Percentiles rank a stretch among this genome's conserved stretches.
These are phyloP conservation scores for Limulus polyphemus DNA, from an alignment of 2,888 invertebrate species.

Conservation along the genomic window DNA sequence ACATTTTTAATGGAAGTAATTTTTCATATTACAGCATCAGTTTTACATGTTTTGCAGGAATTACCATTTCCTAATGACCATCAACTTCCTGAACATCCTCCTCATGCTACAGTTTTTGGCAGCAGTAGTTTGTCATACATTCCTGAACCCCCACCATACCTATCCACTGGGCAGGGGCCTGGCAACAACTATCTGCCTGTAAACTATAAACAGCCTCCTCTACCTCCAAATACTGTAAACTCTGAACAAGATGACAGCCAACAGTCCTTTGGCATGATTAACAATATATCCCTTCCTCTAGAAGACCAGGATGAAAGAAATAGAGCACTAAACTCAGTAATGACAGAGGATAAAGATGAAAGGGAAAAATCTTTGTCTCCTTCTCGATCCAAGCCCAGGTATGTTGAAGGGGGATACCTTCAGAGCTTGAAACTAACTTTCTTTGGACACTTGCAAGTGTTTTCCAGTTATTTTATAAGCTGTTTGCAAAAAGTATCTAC, in stretches of 20 bases:
- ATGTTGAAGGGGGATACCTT: no score
- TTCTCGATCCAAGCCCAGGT: constrained; percentile 8
- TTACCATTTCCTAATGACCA: no score
- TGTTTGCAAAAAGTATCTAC: no score
- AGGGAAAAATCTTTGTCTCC: constrained; percentile 25
- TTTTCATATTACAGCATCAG: no score
- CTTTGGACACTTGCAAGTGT: neutral
- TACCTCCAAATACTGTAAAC: constrained; percentile 4
- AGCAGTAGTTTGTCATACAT: no score
- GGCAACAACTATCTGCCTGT: constrained; percentile 5
- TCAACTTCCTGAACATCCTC: no score
- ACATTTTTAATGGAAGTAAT: no score
- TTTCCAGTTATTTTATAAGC: neutral
- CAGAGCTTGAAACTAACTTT: neutral
- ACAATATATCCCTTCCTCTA: constrained; percentile 17
- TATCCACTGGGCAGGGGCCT: neutral
- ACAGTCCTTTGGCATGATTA: constrained; percentile 6
- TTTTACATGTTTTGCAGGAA: no score
- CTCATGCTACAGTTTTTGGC: no score
- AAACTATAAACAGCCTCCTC: constrained; percentile 5
- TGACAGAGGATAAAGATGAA: constrained; percentile 7
- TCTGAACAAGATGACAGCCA: neutral
- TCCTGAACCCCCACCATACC: neutral
- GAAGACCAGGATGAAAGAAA: constrained; percentile 22
- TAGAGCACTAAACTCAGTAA: neutral